phyloP scores from a whole-genome alignment of 2,113 vertebrate genomes.

The Elephantulus edwardii region DNA sequence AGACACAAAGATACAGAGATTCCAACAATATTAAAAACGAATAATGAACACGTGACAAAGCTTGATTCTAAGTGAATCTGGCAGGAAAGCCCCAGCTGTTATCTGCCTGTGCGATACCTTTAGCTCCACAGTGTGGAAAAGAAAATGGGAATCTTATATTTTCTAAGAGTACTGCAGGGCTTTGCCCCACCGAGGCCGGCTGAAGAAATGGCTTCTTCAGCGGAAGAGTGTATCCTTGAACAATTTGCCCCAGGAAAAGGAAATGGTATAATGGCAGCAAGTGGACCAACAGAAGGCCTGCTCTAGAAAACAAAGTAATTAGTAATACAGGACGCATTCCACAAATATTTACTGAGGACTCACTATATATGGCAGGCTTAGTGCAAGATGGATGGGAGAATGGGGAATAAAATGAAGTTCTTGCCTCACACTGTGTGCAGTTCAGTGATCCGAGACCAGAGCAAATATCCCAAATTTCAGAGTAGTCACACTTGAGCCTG shows the following conservation, averaged over 20 bases:
- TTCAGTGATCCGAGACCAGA: neutral
- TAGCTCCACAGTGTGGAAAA: neutral
- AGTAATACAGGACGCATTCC: neutral
- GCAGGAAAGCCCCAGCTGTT: neutral
- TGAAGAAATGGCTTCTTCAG: neutral
- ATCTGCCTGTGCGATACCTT: neutral
- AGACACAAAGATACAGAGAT: neutral
- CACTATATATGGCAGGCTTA: neutral
- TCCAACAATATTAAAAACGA: neutral
- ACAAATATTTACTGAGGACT: neutral
- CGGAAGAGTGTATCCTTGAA: neutral
- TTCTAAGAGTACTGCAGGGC: neutral
- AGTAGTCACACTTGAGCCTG: neutral
- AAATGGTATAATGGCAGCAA: neutral
- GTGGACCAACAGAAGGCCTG: neutral
- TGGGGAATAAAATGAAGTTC: neutral
- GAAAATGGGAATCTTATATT: neutral
- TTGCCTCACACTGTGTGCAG: fast-evolving
- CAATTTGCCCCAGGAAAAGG: constrained; percentile 18
- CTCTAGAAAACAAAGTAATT: constrained; percentile 34
- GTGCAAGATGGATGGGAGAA: neutral
- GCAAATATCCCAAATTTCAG: neutral
- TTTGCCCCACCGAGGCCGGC: neutral
- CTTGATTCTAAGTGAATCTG: neutral
- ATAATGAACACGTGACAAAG: neutral